These are phyloP conservation scores for Melanerpes formicivorus DNA, from an alignment of 2,113 vertebrate genomes.

Conservation along the genomic window DNA sequence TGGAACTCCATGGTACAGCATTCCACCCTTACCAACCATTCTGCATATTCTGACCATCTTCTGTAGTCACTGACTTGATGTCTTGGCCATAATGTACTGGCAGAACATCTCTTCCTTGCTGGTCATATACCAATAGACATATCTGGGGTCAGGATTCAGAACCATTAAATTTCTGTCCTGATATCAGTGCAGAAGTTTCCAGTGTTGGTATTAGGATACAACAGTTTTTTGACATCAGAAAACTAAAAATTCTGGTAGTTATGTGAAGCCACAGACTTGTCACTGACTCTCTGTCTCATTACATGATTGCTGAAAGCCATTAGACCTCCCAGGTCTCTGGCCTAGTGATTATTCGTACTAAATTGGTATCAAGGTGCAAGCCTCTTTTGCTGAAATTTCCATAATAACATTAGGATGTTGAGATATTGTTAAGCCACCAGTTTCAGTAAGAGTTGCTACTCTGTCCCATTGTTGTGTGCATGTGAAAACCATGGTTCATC, in stretches of 20 bases:
- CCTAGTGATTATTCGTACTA: neutral
- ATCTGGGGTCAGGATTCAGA: neutral
- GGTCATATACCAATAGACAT: neutral
- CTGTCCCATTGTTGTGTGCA: neutral
- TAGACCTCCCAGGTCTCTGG: neutral
- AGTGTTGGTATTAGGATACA: neutral
- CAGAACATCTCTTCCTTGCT: neutral
- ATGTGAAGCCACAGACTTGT: neutral
- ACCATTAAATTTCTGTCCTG: neutral
- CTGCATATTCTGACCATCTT: neutral
- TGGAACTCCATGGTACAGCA: neutral
- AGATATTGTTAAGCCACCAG: neutral
- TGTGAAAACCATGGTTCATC: neutral
- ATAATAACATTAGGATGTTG: neutral
- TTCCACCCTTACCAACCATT: neutral
- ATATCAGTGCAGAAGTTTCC: neutral
- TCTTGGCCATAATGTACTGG: neutral
- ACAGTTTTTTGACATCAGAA: neutral
- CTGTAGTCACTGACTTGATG: neutral
- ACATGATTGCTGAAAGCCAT: neutral
- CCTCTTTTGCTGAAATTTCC: neutral
- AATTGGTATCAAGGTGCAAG: accelerated
- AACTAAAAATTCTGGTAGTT: neutral
- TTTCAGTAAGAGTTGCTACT: neutral
- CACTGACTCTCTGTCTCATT: neutral